These are phyloP conservation scores for Galagoides demidoff DNA, from an alignment of 2,797 vertebrate species.

Conservation along the genomic window DNA sequence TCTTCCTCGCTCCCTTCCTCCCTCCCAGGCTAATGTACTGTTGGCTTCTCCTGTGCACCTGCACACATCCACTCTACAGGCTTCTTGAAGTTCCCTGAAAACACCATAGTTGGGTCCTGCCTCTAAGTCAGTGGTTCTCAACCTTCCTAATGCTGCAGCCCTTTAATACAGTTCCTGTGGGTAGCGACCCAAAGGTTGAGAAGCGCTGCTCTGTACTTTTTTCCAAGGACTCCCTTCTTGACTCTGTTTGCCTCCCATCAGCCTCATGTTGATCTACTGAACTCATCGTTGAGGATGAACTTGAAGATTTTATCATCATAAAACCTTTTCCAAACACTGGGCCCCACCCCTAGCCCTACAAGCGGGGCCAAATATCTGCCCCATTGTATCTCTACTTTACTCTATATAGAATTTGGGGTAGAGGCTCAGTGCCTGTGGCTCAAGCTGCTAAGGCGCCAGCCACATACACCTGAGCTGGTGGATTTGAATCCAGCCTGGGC, in stretches of 20 bases:
- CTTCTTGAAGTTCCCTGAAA: not conserved
- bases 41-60: not conserved
- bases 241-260: not conserved
- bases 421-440: no score
- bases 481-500: no score
- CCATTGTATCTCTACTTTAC: not conserved
- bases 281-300: not conserved
- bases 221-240: not conserved
- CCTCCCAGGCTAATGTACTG: no score
- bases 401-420: no score
- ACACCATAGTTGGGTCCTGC: not conserved
- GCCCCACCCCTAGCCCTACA: not conserved
- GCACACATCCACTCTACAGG: fast-evolving
- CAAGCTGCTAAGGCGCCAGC: no score
- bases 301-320: not conserved
- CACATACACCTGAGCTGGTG: no score
- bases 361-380: no score
- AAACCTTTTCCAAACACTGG: not conserved
- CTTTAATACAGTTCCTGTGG: no score
- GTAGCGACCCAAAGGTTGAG: no score
- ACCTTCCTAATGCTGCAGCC: no score
- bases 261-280: not conserved
- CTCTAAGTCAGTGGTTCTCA: not conserved
- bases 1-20: no score
- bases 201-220: fast-evolving